These are phyloP conservation scores for Neostethus bicornis DNA, from an alignment of 2,797 vertebrate genomes.

Conservation along the genomic window DNA sequence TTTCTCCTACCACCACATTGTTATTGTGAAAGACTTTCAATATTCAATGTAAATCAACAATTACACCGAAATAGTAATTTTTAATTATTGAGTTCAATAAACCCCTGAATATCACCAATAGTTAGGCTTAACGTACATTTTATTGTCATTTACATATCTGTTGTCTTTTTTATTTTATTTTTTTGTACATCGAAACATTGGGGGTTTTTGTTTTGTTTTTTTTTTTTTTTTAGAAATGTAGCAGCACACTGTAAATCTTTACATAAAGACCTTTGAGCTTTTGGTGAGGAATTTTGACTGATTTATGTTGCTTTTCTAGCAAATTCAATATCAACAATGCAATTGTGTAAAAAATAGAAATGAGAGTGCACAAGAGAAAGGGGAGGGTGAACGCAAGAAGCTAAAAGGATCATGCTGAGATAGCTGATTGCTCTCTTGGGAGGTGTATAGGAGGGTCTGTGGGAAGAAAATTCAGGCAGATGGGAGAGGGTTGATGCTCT, in stretches of 20 bases:
- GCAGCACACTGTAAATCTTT: constrained; percentile 18
- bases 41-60: neutral
- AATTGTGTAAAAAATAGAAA: constrained; percentile 2
- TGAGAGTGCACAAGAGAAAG: constrained; percentile 9
- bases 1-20: neutral
- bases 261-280: constrained; percentile 27
- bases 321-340: constrained; percentile 10
- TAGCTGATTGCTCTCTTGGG: constrained; percentile 66
- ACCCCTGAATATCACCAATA: constrained; percentile 13
- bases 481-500: constrained; percentile 55
- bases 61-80: neutral
- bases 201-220: no score
- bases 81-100: neutral
- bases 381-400: constrained; percentile 20
- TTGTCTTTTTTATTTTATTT: neutral
- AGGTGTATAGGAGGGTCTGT: constrained; percentile 39
- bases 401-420: constrained; percentile 54
- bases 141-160: neutral
- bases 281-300: neutral
- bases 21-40: neutral
- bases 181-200: no score
- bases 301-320: neutral
- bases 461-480: constrained; percentile 50
- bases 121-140: constrained; percentile 29
- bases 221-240: constrained; percentile 9